phyloP scores from a whole-genome alignment of 2,888 invertebrate genomes.

The Augochlorella aurata region DNA sequence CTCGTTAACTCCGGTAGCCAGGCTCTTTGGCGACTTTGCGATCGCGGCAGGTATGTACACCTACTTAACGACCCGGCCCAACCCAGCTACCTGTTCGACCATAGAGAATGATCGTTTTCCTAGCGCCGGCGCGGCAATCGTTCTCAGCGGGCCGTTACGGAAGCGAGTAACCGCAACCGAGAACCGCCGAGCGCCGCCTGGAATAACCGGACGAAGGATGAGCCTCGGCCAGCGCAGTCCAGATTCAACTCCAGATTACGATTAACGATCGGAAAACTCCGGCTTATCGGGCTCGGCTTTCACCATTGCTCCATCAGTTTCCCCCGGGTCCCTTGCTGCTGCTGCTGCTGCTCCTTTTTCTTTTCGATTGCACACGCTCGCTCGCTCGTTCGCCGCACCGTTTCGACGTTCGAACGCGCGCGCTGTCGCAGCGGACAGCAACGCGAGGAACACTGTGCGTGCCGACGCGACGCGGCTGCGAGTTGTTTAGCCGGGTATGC shows the following conservation, averaged over 20 bases:
- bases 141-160: constrained; percentile 56
- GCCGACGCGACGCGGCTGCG: no score
- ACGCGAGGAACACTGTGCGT: no score
- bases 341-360: not conserved
- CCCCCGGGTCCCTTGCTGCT: not conserved
- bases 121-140: constrained; percentile 64
- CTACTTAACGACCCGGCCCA: constrained; percentile 69
- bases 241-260: constrained; percentile 18
- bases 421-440: not conserved
- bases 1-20: constrained; percentile 71
- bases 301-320: not conserved
- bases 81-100: constrained; percentile 71
- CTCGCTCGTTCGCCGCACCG: no score
- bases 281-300: not conserved
- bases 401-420: not conserved
- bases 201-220: constrained; percentile 13
- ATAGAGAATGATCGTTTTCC: constrained; percentile 71
- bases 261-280: not conserved
- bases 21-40: constrained; percentile 68
- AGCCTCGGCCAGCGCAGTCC: not conserved
- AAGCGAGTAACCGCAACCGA: constrained; percentile 54
- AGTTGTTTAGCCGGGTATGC: not conserved
- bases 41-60: constrained; percentile 69
- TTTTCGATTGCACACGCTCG: not conserved
- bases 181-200: constrained; percentile 22